Base-by-base conservation (phyloP, 30 jellyfish, hydroid and myxozoan species). In the Calvadosia cruxmelitensis region DNA sequence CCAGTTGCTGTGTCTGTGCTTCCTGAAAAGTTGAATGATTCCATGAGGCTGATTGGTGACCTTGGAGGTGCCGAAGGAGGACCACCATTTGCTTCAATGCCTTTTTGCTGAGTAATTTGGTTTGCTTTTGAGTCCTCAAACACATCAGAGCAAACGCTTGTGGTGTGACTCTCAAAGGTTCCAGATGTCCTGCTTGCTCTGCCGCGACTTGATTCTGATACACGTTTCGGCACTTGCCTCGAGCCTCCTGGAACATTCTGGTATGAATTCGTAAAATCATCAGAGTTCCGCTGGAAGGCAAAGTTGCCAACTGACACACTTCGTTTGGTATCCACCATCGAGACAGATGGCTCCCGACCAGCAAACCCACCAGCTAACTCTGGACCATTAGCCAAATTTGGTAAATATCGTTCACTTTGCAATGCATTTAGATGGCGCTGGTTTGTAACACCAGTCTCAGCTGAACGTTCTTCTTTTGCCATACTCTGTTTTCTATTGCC, bases 241-340 rank as follows among this genome's bases (percentile, higher is more conserved):
- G 77, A 92, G 15, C 67, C 78, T 24, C 29, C 49, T 57, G 84
- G 31, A 27, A 85, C 87, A 64, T 85, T 85, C 12, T 75, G 91
- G 70, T 85, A 85, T 2, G 73, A 71, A 68, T 35, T 82, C 1
- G 84, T 30, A 24, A 63, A 50, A 27, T 73, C 84, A 27, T 69
- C 85, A 10, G 57, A 42, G 57, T 42, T 42, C 20, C 57, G 10
- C 57, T 42, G 57, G 15, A 5, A 20, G 10, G 57, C 10, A 20
- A 42, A 42, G 20, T 42, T 42, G 20, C 15, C 57, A 42, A 42
- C 10, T 5, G 57, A 42, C 15, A 20, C 57, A 20, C 57, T 42
- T 5, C 57, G 57, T 42, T 42, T 42, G 20, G 57, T 20, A 42
- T 42, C 20, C 10, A 42, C 57, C 57, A 10, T 5, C 10, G 10